Conservation (phyloP, 2,113 vertebrate genomes). For the Calidris pygmaea region DNA sequence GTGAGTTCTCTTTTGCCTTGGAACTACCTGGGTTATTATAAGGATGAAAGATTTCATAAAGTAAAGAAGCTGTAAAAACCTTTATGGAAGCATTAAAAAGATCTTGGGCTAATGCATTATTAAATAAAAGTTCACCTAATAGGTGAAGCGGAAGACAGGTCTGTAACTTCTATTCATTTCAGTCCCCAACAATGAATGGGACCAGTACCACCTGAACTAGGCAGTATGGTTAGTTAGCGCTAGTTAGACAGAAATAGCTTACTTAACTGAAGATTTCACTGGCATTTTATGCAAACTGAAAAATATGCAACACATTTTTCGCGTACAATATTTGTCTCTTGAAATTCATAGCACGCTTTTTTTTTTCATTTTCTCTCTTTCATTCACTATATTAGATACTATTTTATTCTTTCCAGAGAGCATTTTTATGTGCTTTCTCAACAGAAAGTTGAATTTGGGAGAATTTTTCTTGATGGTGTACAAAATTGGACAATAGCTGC, state of each 20-base stretch:
- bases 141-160: not conserved
- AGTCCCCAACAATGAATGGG: not conserved
- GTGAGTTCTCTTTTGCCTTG: not conserved
- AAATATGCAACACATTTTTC: not conserved
- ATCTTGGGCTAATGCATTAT: not conserved
- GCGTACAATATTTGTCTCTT: not conserved
- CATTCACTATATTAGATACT: not conserved
- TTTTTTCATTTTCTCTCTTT: not conserved
- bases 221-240: not conserved
- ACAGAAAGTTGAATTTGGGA: not conserved
- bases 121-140: not conserved
- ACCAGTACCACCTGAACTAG: not conserved
- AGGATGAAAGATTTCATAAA: slow-evolving; percentile 1
- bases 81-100: slow-evolving; percentile 28
- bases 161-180: not conserved
- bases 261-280: not conserved
- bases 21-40: not conserved
- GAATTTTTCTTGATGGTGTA: not conserved
- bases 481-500: not conserved
- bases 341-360: not conserved
- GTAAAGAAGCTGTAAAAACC: slow-evolving; percentile 11
- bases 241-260: not conserved
- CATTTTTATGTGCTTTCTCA: not conserved
- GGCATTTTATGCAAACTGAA: not conserved
- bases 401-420: not conserved